phyloP scores from a whole-genome alignment of 2,113 vertebrate species.

The Chloroceryle aenea region DNA sequence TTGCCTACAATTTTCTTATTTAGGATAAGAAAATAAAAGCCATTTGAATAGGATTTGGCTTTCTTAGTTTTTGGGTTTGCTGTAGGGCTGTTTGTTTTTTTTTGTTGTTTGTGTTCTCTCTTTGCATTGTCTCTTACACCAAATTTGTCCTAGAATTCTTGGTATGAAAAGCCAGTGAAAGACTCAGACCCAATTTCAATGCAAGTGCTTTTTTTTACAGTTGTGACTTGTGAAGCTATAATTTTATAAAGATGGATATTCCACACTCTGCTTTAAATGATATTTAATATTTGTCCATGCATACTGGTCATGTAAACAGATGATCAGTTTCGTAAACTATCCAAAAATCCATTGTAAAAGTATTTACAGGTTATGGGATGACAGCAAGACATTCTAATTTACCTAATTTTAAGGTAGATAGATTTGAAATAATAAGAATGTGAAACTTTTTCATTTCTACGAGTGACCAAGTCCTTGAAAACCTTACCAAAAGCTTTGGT shows the following conservation, averaged over 20 bases:
- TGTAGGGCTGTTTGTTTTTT: neutral
- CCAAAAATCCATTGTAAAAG: neutral
- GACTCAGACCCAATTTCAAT: neutral
- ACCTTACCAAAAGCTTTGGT: neutral
- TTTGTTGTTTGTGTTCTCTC: neutral
- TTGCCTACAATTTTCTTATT: neutral
- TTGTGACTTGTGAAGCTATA: neutral
- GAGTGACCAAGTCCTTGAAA: neutral
- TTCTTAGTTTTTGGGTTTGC: neutral
- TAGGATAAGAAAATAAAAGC: neutral
- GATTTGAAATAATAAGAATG: neutral
- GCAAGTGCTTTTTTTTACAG: neutral
- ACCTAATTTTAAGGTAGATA: neutral
- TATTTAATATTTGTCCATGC: neutral
- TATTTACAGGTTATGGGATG: neutral
- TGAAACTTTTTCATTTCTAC: neutral
- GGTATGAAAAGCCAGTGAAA: neutral
- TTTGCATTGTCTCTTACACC: neutral
- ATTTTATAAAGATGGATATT: neutral
- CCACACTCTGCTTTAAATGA: neutral
- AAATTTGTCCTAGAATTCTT: neutral
- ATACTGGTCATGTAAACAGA: neutral
- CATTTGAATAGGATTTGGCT: neutral
- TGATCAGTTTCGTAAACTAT: neutral
- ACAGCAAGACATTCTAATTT: neutral